Conservation (phyloP, 2,888 invertebrate species). For the Drosophila subquinaria region DNA sequence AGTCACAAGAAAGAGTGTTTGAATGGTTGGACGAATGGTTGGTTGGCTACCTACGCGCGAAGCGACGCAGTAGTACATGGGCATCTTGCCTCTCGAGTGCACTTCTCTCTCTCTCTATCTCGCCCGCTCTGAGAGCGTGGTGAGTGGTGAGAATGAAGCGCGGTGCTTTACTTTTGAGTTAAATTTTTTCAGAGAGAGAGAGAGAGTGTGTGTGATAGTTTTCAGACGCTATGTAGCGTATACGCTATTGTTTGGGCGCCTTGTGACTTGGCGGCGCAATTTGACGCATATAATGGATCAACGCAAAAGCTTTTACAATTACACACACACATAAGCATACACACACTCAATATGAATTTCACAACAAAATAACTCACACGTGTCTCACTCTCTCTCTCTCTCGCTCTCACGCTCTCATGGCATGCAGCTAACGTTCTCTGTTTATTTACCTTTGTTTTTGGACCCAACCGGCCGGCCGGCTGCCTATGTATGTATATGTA, state of each 20-base stretch:
- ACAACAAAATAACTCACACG: slow-evolving; percentile 23
- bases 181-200: neutral
- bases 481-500: neutral
- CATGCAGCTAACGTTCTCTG: slow-evolving; percentile 35
- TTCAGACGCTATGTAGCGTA: neutral
- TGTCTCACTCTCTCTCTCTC: slow-evolving; percentile 26
- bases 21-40: neutral
- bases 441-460: slow-evolving; percentile 59
- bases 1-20: slow-evolving; percentile 52
- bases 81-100: neutral
- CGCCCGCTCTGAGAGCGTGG: neutral
- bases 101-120: neutral
- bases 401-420: slow-evolving; percentile 5
- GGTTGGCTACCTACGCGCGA: neutral
- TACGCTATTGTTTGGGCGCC: slow-evolving; percentile 5
- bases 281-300: slow-evolving; percentile 15
- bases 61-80: neutral
- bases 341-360: slow-evolving; percentile 43
- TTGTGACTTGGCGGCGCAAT: slow-evolving; percentile 12
- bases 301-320: slow-evolving; percentile 14
- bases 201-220: neutral
- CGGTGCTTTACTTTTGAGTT: slow-evolving; percentile 10
- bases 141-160: slow-evolving; percentile 3
- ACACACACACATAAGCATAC: neutral
- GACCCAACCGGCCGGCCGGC: slow-evolving; percentile 42